Evolutionary conservation across 2,888 invertebrate genomes (phyloP).

Genomic region (Frankliniella fusca): DNA sequence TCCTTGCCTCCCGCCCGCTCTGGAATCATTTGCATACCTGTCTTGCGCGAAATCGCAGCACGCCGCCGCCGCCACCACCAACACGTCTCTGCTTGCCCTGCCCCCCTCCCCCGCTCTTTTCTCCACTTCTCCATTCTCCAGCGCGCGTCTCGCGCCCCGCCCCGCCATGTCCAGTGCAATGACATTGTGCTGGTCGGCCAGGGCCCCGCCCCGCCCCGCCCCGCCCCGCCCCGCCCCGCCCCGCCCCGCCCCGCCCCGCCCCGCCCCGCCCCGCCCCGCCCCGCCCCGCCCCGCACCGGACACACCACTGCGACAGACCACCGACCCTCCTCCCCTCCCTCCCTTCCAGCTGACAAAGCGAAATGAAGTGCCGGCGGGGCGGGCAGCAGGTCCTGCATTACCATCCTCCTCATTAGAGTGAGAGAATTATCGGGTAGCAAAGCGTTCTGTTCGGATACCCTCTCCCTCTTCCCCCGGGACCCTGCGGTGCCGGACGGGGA

Average conservation of each 20-base stretch:
- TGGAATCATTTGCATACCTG: conserved; percentile 8
- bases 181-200: neutral
- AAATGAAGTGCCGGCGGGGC: too few species aligned
- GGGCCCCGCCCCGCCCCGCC: neutral
- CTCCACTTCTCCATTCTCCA: too few species aligned
- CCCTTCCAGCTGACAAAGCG: too few species aligned
- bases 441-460: too few species aligned
- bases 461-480: too few species aligned
- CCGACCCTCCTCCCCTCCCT: too few species aligned
- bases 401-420: too few species aligned
- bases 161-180: neutral
- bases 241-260: neutral
- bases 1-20: neutral
- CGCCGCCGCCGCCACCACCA: too few species aligned
- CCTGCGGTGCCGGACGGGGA: too few species aligned
- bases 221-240: neutral
- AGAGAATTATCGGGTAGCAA: too few species aligned
- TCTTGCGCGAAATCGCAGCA: neutral
- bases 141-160: neutral
- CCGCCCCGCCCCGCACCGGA: neutral
- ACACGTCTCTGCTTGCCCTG: neutral
- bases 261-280: neutral
- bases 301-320: neutral
- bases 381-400: too few species aligned
- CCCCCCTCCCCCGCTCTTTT: too few species aligned